Percentiles rank a stretch among this genome's conserved stretches.
Conservation (phyloP, 2,888 invertebrate genomes). For the Teleiodes luculella region DNA sequence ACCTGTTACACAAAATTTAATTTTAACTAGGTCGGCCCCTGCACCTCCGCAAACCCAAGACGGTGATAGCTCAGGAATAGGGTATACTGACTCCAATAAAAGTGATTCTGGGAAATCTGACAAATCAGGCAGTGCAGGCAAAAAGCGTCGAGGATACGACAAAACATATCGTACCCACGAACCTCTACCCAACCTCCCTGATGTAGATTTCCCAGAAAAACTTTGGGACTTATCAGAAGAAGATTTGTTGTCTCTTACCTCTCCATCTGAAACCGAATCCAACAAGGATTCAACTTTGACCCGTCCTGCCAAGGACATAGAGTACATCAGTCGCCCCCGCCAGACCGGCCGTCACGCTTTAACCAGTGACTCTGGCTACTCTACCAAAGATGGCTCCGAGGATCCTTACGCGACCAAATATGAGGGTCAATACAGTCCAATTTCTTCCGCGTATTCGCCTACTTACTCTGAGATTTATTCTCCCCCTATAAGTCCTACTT, state of each 20-base stretch:
- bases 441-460: constrained; percentile 67
- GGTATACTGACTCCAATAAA: constrained; percentile 72
- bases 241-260: constrained; percentile 74
- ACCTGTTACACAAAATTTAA: constrained; percentile 39
- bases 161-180: constrained; percentile 91
- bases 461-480: constrained; percentile 75
- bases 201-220: constrained; percentile 89
- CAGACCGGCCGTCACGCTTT: constrained; percentile 79
- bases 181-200: constrained; percentile 85
- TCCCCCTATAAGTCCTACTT: constrained; percentile 68
- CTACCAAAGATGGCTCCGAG: constrained; percentile 65
- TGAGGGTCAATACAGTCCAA: constrained; percentile 64
- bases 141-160: constrained; percentile 87
- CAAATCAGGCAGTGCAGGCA: constrained; percentile 62
- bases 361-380: constrained; percentile 70
- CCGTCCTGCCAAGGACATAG: constrained; percentile 80
- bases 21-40: constrained; percentile 52
- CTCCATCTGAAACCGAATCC: constrained; percentile 80
- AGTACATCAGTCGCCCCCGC: constrained; percentile 78
- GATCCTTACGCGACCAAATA: constrained; percentile 64
- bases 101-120: constrained; percentile 74
- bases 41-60: constrained; percentile 49
- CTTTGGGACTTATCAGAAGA: constrained; percentile 86
- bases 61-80: constrained; percentile 73
- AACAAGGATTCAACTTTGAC: constrained; percentile 76